These are phyloP conservation scores for Drosophila fuyamai DNA, from an alignment of 1,140 invertebrate species.

Conservation along the genomic window DNA sequence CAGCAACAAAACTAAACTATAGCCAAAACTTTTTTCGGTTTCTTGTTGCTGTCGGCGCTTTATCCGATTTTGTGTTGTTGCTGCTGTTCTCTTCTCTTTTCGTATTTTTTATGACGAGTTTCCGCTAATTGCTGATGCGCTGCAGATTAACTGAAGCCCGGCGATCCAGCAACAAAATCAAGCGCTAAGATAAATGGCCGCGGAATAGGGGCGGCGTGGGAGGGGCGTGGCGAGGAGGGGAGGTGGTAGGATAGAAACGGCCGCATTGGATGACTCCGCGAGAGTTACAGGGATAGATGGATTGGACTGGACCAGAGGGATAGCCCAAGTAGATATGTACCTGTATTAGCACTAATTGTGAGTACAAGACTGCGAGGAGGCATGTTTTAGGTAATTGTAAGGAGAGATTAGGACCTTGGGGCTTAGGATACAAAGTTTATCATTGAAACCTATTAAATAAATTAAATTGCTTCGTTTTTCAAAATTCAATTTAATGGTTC, in stretches of 20 bases:
- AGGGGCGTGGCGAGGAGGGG: not conserved
- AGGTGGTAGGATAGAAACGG: not conserved
- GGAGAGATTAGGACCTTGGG: too few relatives aligned
- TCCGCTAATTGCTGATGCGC: slow-evolving; percentile 82
- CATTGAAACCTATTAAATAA: too few relatives aligned
- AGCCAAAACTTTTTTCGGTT: slow-evolving; percentile 61
- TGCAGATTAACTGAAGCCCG: slow-evolving; percentile 74
- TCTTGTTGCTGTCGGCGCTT: slow-evolving; percentile 75
- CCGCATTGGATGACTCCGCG: slow-evolving; percentile 26
- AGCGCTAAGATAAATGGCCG: slow-evolving; percentile 38
- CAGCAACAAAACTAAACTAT: slow-evolving; percentile 54
- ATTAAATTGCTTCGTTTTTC: too few relatives aligned
- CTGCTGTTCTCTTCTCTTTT: slow-evolving; percentile 14
- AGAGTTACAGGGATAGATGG: slow-evolving; percentile 18
- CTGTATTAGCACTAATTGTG: slow-evolving; percentile 37
- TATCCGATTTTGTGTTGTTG: slow-evolving; percentile 74
- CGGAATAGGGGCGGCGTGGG: slow-evolving; percentile 11
- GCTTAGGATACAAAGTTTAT: too few relatives aligned
- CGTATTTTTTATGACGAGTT: slow-evolving; percentile 77
- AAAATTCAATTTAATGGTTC: too few relatives aligned
- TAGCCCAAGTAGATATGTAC: slow-evolving; percentile 11
- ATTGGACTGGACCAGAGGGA: not conserved
- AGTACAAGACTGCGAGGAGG: too few relatives aligned
- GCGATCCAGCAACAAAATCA: slow-evolving; percentile 27
- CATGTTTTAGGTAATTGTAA: too few relatives aligned